Percentiles rank a stretch among this genome's conserved stretches.
These are phyloP conservation scores for Pycnomerus fuliginosus DNA, from an alignment of 2,888 invertebrate species.

Conservation along the genomic window DNA sequence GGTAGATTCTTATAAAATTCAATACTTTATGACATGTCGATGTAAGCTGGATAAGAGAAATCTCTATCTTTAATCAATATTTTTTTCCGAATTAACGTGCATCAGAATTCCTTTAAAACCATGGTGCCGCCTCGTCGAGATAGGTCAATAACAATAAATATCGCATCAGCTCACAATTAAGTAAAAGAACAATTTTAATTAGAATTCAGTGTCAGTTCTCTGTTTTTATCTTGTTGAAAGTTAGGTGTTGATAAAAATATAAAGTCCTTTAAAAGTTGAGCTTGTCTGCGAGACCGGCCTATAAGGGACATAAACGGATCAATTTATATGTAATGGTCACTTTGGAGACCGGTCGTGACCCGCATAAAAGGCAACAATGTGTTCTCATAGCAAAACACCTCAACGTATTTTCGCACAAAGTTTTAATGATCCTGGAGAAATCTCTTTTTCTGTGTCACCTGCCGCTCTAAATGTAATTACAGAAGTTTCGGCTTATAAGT, in stretches of 20 bases:
- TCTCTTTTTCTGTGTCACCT: no score
- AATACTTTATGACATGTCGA: no score
- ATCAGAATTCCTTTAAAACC: conserved; percentile 18
- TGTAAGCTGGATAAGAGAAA: no score
- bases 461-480: no score
- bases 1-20: no score
- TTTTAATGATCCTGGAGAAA: no score
- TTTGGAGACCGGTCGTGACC: conserved; percentile 45
- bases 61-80: conserved; percentile 12
- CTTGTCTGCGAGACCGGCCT: conserved; percentile 30
- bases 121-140: conserved; percentile 8
- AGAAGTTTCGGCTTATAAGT: no score
- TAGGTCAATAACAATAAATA: conserved; percentile 23
- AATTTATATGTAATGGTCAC: conserved; percentile 49
- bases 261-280: conserved; percentile 28
- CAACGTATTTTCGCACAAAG: no score
- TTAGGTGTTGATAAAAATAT: conserved; percentile 37
- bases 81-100: conserved; percentile 16
- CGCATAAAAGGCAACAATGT: no score
- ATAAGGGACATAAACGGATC: conserved; percentile 42
- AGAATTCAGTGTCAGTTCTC: conserved; percentile 29
- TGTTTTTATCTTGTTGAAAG: conserved; percentile 34
- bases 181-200: conserved; percentile 12
- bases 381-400: no score
- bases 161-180: conserved; percentile 16